These are phyloP conservation scores for Trachelipus rathkii DNA, from an alignment of 1,140 invertebrate species.

Conservation along the genomic window DNA sequence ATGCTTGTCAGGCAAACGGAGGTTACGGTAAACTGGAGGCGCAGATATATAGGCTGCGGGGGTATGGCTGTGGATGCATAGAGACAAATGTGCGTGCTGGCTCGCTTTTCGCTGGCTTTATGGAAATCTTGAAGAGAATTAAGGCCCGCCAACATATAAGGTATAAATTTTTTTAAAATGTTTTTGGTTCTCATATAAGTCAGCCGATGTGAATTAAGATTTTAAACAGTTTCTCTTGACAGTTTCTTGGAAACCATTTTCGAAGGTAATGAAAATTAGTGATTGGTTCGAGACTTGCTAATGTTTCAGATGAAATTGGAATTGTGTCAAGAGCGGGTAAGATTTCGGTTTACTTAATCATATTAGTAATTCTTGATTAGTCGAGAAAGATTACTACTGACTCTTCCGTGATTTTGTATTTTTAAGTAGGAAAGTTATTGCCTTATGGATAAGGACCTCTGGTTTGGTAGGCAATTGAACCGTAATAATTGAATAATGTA, in stretches of 20 bases:
- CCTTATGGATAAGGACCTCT: no score
- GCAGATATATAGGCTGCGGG: slow-evolving; percentile 82
- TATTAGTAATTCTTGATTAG: no score
- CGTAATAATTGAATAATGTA: no score
- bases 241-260: slow-evolving; percentile 79
- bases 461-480: no score
- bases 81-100: slow-evolving; percentile 97
- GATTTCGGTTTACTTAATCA: not conserved
- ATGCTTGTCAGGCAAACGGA: slow-evolving; percentile 91
- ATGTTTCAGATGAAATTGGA: slow-evolving; percentile 88
- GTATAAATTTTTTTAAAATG: slow-evolving; percentile 50
- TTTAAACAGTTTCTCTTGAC: not conserved
- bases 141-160: slow-evolving; percentile 54
- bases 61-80: slow-evolving; percentile 88
- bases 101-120: slow-evolving; percentile 88
- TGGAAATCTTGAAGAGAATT: slow-evolving; percentile 51
- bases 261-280: slow-evolving; percentile 87
- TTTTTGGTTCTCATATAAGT: not conserved
- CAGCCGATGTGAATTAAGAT: not conserved
- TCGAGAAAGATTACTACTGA: no score
- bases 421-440: no score
- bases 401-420: no score
- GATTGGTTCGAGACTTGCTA: slow-evolving; percentile 83
- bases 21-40: slow-evolving; percentile 87
- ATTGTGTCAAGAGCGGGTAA: slow-evolving; percentile 75